Percentiles rank a stretch among this genome's conserved stretches.
Evolutionary conservation across 2,888 invertebrate genomes (phyloP).

Genomic region (Strigamia maritima): DNA sequence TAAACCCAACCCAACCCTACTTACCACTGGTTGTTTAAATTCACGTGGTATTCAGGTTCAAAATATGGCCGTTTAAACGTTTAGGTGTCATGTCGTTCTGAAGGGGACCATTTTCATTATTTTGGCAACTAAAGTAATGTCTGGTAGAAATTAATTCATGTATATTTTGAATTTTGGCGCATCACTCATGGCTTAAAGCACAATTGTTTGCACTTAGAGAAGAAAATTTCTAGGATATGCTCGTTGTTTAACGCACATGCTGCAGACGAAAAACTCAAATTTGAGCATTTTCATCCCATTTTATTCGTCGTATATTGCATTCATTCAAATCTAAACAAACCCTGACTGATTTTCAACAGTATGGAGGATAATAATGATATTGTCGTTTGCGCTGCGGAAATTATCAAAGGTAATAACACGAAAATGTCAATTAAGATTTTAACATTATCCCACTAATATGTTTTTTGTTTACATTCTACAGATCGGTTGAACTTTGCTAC

Average conservation of each 20-base stretch:
- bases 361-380: conserved; percentile 53
- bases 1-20: neutral
- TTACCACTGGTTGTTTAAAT: neutral
- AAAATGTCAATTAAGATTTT: neutral
- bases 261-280: neutral
- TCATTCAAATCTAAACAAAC: neutral
- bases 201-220: neutral
- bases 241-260: conserved; percentile 13
- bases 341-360: neutral
- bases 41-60: conserved; percentile 21
- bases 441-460: neutral
- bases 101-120: neutral
- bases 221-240: conserved; percentile 10
- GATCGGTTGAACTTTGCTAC: conserved; percentile 91
- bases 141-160: neutral
- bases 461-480: conserved; percentile 56
- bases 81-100: conserved; percentile 17
- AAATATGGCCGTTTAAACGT: conserved; percentile 39
- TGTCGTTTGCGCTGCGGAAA: conserved; percentile 64
- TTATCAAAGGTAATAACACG: conserved; percentile 62
- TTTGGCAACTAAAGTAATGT: conserved; percentile 18
- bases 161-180: neutral
- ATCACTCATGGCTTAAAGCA: conserved; percentile 3
- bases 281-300: neutral
- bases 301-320: neutral